Base-by-base conservation (phyloP, 2,888 invertebrate genomes). In the Rhyacophila evoluta region DNA sequence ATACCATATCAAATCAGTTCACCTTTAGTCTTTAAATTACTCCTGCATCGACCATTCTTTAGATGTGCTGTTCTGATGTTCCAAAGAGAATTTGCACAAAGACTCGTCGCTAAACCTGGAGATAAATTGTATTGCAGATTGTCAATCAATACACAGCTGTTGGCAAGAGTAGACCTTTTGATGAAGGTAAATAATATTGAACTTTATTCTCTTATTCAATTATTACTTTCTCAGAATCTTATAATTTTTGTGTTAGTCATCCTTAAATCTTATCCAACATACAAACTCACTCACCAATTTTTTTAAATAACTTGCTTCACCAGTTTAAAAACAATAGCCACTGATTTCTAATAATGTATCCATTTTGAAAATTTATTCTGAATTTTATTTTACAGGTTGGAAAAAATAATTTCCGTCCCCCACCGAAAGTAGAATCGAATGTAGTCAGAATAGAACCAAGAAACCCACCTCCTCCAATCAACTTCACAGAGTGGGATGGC, bases 1-100 rank as follows among this genome's bases (percentile, higher is more conserved):
- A 92, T 99, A 68, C 99, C 99, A 0, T 99, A 99, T 85, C 98
- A 99, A 89, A 98, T 99, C 84, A 97, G 97, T 83, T 98, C 98
- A 0, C 98, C 98, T 0, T 90, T 99, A 84, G 95, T 98, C 0
- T 99, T 99, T 87, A 99, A 99, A 87, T 88, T 99, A 68, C 89
- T 99, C 25, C 89, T 98, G 3, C 98, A 98, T 88, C 89, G 94
- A 29, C 94, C 95, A 27, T 92, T 94, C 85, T 95, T 94, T 85
- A 92, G 99, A 83, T 99, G 98, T 91, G 99, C 99, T 15, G 94
- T 99, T 2, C 90, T 99, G 8, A 99, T 99, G 99, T 98, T 99
- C 86, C 99, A 99, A 89, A 92, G 95, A 84, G 99, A 99, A 89
- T 99, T 99, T 90, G 99, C 99, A 1, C 96, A 98, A 85, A 91